A percentile compares a stretch with the other conserved stretches of the same genome.
These are phyloP conservation scores for Parnassius glacialis DNA, from an alignment of 2,888 invertebrate genomes.

Conservation along the genomic window DNA sequence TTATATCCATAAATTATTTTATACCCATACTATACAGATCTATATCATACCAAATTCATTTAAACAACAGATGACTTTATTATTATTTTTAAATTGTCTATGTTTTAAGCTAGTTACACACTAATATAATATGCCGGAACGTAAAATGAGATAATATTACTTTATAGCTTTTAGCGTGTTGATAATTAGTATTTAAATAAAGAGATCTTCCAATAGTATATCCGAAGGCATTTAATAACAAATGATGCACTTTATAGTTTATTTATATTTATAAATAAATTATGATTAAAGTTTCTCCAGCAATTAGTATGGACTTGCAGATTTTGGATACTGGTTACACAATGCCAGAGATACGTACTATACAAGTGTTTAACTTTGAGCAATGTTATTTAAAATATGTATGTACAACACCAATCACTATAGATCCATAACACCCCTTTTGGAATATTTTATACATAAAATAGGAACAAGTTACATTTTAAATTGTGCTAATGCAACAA, in stretches of 20 bases:
- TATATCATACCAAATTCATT: slow-evolving; percentile 6
- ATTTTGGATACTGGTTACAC: background rate
- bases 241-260: slow-evolving; percentile 5
- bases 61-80: background rate
- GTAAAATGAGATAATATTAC: slow-evolving; percentile 1
- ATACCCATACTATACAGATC: slow-evolving; percentile 15
- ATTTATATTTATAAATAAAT: slow-evolving; percentile 7
- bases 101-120: background rate
- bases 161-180: background rate
- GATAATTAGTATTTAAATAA: slow-evolving; percentile 2
- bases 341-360: background rate
- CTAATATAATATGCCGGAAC: background rate
- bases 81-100: background rate
- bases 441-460: too few species aligned
- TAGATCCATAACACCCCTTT: too few species aligned
- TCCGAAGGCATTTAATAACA: slow-evolving; percentile 14
- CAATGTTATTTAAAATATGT: too few species aligned
- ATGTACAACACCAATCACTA: too few species aligned
- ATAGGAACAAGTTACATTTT: too few species aligned
- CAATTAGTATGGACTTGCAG: background rate
- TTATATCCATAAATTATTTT: slow-evolving; percentile 7
- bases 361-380: too few species aligned
- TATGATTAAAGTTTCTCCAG: background rate
- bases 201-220: slow-evolving; percentile 10
- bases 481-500: too few species aligned